A percentile compares a stretch with the other conserved stretches of the same genome.
Conservation (phyloP, 2,797 vertebrate species). For the Streptopelia turtur region DNA sequence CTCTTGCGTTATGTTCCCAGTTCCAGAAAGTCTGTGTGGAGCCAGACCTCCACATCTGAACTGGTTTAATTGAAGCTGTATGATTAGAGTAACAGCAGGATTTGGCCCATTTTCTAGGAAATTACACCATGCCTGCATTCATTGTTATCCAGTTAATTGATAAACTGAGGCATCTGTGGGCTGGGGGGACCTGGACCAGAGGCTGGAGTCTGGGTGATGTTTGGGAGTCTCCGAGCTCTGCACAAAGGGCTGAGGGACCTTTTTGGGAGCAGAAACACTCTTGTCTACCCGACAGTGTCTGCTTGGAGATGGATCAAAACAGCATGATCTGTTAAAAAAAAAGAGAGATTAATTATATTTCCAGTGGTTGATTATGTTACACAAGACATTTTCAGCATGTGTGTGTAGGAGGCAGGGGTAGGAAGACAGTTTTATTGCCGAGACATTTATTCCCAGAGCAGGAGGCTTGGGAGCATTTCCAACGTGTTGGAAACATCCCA, state of each 20-base stretch:
- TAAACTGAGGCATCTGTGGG: conserved; percentile 7
- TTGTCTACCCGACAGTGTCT: not conserved
- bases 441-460: not conserved
- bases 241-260: not conserved
- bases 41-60: not conserved
- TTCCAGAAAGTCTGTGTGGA: not conserved
- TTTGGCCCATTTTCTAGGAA: conserved; percentile 39
- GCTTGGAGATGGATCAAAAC: not conserved
- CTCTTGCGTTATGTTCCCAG: rapidly evolving
- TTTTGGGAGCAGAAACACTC: not conserved
- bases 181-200: not conserved
- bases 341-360: not conserved
- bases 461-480: not conserved
- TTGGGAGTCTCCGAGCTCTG: not conserved
- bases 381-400: not conserved
- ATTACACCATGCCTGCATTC: not conserved
- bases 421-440: not conserved
- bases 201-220: not conserved
- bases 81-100: not conserved
- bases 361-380: not conserved
- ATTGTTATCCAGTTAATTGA: not conserved
- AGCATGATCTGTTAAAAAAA: not conserved
- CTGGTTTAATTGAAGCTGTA: not conserved
- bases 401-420: not conserved
- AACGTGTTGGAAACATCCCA: not conserved